Conservation (phyloP, 1,140 invertebrate genomes). For the Pogonomyrmex barbatus region DNA sequence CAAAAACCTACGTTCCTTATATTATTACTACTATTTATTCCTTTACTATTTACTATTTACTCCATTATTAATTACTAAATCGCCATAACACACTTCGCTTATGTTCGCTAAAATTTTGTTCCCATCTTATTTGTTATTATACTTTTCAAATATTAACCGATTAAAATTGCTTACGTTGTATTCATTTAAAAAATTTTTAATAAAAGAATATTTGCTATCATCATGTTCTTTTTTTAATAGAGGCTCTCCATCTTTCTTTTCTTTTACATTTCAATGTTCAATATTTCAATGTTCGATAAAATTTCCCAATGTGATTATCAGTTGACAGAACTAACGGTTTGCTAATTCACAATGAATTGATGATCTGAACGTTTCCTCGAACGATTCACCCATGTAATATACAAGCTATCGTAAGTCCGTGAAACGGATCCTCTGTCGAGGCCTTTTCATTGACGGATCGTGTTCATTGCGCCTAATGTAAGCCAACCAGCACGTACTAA, state of each 20-base stretch:
- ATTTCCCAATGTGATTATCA: not conserved
- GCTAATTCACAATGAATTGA: too few relatives aligned
- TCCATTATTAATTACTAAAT: too few relatives aligned
- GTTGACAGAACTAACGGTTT: not conserved
- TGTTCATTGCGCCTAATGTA: constrained; percentile 34
- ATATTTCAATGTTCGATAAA: not conserved
- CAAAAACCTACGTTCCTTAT: not conserved
- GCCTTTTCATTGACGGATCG: constrained; percentile 55
- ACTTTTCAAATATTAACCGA: too few relatives aligned
- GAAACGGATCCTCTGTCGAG: not conserved
- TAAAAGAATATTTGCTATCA: not conserved
- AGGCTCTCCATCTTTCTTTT: not conserved
- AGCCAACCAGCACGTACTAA: constrained; percentile 59
- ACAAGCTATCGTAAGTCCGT: not conserved
- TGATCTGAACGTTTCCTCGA: constrained; percentile 11
- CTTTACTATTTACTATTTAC: too few relatives aligned
- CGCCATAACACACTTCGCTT: too few relatives aligned
- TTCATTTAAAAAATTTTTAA: not conserved
- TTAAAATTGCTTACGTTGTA: too few relatives aligned
- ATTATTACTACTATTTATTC: not conserved
- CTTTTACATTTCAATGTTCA: not conserved
- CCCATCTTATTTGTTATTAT: too few relatives aligned
- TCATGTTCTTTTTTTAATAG: not conserved
- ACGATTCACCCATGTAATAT: not conserved
- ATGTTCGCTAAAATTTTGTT: too few relatives aligned